These are phyloP conservation scores for Leucophora obtusa DNA, from an alignment of 2,888 invertebrate species.

Conservation along the genomic window DNA sequence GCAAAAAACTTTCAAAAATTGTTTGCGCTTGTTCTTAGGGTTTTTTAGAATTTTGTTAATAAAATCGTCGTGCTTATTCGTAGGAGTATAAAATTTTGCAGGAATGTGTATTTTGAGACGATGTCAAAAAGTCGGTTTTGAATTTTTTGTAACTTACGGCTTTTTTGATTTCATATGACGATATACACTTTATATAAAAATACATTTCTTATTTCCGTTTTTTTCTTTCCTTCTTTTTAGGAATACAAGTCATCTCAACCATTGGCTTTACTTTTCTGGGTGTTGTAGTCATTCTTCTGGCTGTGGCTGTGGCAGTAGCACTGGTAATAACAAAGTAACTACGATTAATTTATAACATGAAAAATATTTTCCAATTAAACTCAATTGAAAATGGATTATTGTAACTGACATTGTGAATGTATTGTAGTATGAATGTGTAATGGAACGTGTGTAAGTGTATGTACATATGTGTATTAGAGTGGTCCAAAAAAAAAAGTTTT, in stretches of 20 bases:
- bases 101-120: no score
- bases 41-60: no score
- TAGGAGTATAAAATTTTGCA: no score
- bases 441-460: conserved; percentile 1
- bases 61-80: no score
- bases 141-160: no score
- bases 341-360: conserved; percentile 64
- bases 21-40: no score
- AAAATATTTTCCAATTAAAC: conserved; percentile 68
- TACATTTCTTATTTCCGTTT: neutral
- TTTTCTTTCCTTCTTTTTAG: neutral
- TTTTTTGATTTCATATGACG: no score
- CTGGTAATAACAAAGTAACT: conserved; percentile 47
- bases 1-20: no score
- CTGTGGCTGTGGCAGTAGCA: conserved; percentile 28
- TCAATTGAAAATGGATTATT: conserved; percentile 67
- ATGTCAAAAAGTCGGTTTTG: no score
- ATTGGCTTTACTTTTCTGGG: conserved; percentile 7
- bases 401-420: conserved; percentile 56
- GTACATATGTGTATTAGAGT: no score
- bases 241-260: neutral
- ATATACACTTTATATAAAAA: neutral
- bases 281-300: conserved; percentile 13
- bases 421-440: neutral
- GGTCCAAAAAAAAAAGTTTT: no score